Evolutionary conservation across 2,797 vertebrate species (phyloP).

Genomic region (Esox masquinongy): DNA sequence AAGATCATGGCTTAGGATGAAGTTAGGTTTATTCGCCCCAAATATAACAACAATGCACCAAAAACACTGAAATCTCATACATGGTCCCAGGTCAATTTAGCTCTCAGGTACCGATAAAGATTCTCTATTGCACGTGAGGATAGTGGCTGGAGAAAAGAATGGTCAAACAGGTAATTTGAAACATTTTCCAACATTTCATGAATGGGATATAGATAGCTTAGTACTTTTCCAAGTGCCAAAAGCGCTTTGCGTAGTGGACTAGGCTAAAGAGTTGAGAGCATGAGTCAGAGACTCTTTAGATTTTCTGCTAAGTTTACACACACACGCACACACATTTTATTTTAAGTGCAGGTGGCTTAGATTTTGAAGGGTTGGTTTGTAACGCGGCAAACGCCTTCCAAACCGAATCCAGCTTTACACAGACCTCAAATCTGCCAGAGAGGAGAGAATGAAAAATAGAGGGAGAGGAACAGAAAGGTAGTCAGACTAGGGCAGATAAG

Average conservation of each 20-base stretch:
- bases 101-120: conserved; percentile 54
- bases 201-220: background rate
- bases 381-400: background rate
- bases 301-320: background rate
- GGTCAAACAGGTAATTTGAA: conserved; percentile 8
- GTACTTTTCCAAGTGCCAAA: background rate
- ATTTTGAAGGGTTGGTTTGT: background rate
- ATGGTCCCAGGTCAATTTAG: conserved; percentile 66
- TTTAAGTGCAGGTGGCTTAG: background rate
- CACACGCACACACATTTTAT: background rate
- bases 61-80: conserved; percentile 51
- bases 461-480: background rate
- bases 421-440: background rate
- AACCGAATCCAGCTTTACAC: background rate
- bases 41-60: conserved; percentile 45
- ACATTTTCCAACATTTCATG: background rate
- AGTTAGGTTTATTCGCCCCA: background rate
- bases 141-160: conserved; percentile 12
- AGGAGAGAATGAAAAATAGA: background rate
- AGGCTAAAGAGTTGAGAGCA: too few species aligned
- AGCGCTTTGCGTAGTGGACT: background rate
- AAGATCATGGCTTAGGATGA: background rate
- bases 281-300: too few species aligned
- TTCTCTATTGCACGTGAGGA: conserved; percentile 43
- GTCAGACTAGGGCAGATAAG: too few species aligned